Evolutionary conservation across 2,113 vertebrate genomes (phyloP), one percentile per base, ranked within the genome.

Genomic region (Petromus typicus): DNA sequence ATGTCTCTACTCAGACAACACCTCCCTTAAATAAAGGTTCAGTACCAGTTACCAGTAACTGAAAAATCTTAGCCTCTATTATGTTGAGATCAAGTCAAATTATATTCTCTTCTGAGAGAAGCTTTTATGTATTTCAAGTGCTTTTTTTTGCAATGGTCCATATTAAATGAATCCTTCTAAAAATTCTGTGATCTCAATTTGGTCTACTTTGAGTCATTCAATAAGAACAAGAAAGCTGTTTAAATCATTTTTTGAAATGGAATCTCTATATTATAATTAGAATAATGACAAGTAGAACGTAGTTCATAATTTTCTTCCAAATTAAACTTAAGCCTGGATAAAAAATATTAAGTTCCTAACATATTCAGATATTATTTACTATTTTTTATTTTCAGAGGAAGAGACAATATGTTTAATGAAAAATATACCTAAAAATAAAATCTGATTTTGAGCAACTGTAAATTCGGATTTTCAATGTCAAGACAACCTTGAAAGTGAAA

Each of bases 61-160:
- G 37, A 51, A 93, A 92, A 91, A 34, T 10, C 48, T 91, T 56
- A 92, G 7, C 11, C 25, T 86, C 84, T 51, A 81, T 81, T 94
- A 66, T 54, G 59, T 81, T 54, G 27, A 85, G 90, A 59, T 93
- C 61, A 90, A 94, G 56, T 80, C 32, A 67, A 75, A 76, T 94
- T 81, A 61, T 94, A 95, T 91, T 79, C 22, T 22, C 56, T 95
- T 95, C 89, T 90, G 45, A 87, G 82, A 93, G 86, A 76, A 86
- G 30, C 14, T 54, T 93, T 90, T 89, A 37, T 5, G 20, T 34
- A 80, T 95, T 87, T 92, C 32, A 93, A 79, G 73, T 57, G 56
- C 34, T 83, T 94, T 88, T 37, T 80, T 91, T 56, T 63, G 18
- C n/a, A 86, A 76, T 37, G 9, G 66, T 51, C 81, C 30, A 40